Conservation (phyloP, 2,888 invertebrate species). For the Agapostemon virescens region DNA sequence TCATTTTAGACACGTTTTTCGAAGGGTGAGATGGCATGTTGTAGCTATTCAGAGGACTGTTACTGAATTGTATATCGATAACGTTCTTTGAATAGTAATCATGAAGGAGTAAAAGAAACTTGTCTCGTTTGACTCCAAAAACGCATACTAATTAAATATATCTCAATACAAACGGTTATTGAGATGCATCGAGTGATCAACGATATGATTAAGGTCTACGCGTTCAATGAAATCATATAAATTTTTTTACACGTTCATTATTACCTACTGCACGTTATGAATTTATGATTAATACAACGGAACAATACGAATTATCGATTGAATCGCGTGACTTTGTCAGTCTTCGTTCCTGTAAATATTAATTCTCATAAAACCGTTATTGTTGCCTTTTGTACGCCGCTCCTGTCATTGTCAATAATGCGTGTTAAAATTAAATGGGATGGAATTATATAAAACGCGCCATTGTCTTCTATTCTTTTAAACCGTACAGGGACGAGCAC, state of each 20-base stretch:
- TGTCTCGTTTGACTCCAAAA: conserved; percentile 12
- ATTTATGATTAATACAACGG: not conserved
- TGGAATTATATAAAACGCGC: too few species aligned
- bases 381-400: not conserved
- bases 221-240: not conserved
- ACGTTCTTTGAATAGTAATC: conserved; percentile 59
- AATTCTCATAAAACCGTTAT: not conserved
- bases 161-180: conserved; percentile 34
- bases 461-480: too few species aligned
- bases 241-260: not conserved
- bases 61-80: conserved; percentile 54
- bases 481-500: too few species aligned
- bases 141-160: conserved; percentile 38
- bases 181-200: conserved; percentile 5
- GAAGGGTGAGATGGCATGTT: conserved; percentile 48
- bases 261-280: not conserved
- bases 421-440: not conserved
- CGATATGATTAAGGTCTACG: not conserved
- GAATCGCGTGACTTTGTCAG: not conserved
- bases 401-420: not conserved
- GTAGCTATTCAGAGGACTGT: conserved; percentile 58
- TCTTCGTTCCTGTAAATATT: not conserved
- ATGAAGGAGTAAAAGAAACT: conserved; percentile 20
- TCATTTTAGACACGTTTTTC: conserved; percentile 56
- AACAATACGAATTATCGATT: not conserved